Percentiles rank a stretch among this genome's conserved stretches.
Conservation (phyloP, 2,113 vertebrate genomes). For the Scomber colias region DNA sequence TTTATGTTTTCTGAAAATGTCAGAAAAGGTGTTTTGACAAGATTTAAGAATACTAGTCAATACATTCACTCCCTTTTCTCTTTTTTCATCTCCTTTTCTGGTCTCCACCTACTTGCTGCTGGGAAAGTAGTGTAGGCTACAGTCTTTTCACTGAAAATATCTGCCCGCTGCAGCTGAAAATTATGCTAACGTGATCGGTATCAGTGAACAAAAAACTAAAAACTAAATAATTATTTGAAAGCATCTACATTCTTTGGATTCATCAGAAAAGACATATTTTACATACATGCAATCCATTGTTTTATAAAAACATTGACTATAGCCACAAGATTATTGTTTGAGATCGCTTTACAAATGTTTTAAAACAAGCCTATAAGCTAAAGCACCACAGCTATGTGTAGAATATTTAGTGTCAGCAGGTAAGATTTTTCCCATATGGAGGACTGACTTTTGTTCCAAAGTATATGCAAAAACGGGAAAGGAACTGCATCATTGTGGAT, state of each 20-base stretch:
- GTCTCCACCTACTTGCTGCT: too few relatives aligned
- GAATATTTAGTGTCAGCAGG: background rate
- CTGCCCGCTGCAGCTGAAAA: background rate
- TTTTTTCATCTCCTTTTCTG: too few relatives aligned
- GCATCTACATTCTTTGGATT: too few relatives aligned
- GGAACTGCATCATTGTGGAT: slow-evolving; percentile 17
- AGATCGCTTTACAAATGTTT: too few relatives aligned
- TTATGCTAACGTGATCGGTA: background rate
- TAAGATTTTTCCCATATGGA: slow-evolving; percentile 1
- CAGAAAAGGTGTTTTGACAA: too few relatives aligned
- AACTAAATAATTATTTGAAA: background rate
- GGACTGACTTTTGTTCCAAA: background rate
- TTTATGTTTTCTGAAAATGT: too few relatives aligned
- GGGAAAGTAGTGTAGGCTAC: too few relatives aligned
- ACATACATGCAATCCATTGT: too few relatives aligned
- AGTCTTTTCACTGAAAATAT: too few relatives aligned
- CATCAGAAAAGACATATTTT: too few relatives aligned
- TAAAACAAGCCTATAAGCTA: background rate
- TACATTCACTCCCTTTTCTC: too few relatives aligned
- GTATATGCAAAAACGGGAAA: slow-evolving; percentile 14
- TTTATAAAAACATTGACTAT: background rate
- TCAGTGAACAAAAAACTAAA: background rate
- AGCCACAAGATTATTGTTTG: background rate
- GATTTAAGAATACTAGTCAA: too few relatives aligned
- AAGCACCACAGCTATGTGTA: background rate